These are phyloP conservation scores for Anorthoa munda DNA, from an alignment of 2,888 invertebrate species.

Conservation along the genomic window DNA sequence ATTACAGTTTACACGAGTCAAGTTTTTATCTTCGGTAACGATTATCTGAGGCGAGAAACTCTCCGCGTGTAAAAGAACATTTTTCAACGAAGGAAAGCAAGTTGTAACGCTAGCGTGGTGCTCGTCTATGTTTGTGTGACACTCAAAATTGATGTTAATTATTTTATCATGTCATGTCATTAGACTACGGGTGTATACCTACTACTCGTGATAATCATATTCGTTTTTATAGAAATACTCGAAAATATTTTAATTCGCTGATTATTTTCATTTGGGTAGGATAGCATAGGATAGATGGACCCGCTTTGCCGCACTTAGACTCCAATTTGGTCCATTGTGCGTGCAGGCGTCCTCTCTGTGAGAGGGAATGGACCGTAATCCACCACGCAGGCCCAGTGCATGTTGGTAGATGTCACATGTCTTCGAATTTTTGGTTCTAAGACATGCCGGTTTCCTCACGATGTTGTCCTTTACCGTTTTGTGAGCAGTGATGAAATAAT, in stretches of 20 bases:
- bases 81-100: slow-evolving; percentile 7
- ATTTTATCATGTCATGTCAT: slow-evolving; percentile 23
- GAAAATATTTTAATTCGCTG: neutral
- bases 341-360: no score
- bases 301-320: no score
- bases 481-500: no score
- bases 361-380: no score
- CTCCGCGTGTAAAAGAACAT: neutral
- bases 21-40: neutral
- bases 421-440: no score
- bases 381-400: no score
- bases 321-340: no score
- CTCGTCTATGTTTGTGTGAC: slow-evolving; percentile 14
- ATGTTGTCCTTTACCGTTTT: no score
- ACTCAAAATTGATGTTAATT: slow-evolving; percentile 3
- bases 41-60: slow-evolving; percentile 2
- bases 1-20: neutral
- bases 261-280: neutral
- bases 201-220: neutral
- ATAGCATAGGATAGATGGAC: no score
- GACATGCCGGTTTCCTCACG: no score
- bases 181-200: slow-evolving; percentile 6
- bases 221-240: neutral
- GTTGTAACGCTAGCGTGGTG: slow-evolving; percentile 19
- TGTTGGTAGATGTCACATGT: no score